Base-by-base conservation (phyloP, 2,888 invertebrate species). In the Eupithecia tripunctaria region DNA sequence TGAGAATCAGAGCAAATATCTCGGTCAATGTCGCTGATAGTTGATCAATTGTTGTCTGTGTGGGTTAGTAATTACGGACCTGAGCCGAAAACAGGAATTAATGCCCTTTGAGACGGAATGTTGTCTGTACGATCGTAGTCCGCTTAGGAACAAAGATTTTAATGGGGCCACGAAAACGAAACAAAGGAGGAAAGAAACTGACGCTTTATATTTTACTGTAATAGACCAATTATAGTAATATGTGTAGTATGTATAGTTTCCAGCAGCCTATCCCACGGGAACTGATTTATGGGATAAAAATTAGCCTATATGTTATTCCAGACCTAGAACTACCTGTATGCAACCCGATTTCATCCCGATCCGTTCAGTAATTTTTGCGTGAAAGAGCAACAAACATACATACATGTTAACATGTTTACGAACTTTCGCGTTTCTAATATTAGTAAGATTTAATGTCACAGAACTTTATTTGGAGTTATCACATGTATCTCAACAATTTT, bases 21-120 rank as follows among this genome's bases (percentile, higher is more conserved):
- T 80, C 82, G 86, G 86, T 87, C 91, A 91, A 91, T 91, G 91
- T 89, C 90, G 87, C 86, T 85, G 86, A 88, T 87, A 87, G 87
- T 88, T 77, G 76, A 75, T 71, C 70, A 71, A 67, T 21, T 71
- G 69, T 71, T 29, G 66, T 70, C 65, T 72, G 63, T 69, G 70
- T 59, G 66, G 65, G 63, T 66, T 66, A 41, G 21, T 41, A 14
- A 41, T 62, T 62, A 41, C 14, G 56, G 27, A 14, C 14, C 14
- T 25, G 12, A 56, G 25, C 67, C 62, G 60, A 64, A 64, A 64
- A 15, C n/a, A 25, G 36, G 14, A 21, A 64, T 14, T 7, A 32
- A 12, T 63, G 32, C 62, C 29, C 29, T 36, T 36, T 63, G 12
- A 56, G 12, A 56, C 25, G 12, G 56, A 25, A 56, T 56, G 25